These are phyloP conservation scores for Drosophila ercepeae DNA, from an alignment of 1,140 invertebrate genomes.

Conservation along the genomic window DNA sequence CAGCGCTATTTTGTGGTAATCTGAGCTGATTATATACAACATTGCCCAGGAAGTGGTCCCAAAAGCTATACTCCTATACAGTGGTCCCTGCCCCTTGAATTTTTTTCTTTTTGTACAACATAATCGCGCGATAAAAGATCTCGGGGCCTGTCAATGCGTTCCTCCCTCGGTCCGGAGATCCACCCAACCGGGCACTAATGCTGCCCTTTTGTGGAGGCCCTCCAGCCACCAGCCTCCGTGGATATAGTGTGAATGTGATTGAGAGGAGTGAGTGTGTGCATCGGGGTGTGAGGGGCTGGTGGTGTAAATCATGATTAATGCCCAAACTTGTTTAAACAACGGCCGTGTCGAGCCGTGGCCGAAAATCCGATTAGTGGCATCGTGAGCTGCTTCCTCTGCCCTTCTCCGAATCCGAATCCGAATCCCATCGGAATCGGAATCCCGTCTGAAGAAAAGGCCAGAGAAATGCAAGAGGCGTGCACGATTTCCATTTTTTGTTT, in stretches of 20 bases:
- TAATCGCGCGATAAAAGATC: constrained; percentile 79
- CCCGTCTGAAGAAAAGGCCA: constrained; percentile 32
- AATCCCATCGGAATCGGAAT: no score
- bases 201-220: constrained; percentile 31
- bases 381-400: constrained; percentile 46
- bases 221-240: constrained; percentile 17
- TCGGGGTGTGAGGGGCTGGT: constrained; percentile 20
- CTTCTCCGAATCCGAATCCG: constrained; percentile 20
- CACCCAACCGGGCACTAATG: constrained; percentile 55
- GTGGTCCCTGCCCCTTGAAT: constrained; percentile 35
- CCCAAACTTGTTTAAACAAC: constrained; percentile 79
- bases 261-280: constrained; percentile 27
- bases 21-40: constrained; percentile 60
- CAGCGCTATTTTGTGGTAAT: constrained; percentile 50
- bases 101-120: constrained; percentile 48
- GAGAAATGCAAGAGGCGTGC: constrained; percentile 53
- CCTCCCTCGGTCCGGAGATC: constrained; percentile 23
- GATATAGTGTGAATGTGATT: constrained; percentile 27
- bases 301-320: constrained; percentile 80
- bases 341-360: constrained; percentile 70
- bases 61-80: constrained; percentile 21
- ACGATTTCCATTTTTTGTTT: constrained; percentile 72
- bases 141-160: constrained; percentile 73
- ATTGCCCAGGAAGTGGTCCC: constrained; percentile 26
- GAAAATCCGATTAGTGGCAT: constrained; percentile 78